These are phyloP conservation scores for Drosophila antonietae DNA, from an alignment of 2,888 invertebrate genomes.

Conservation along the genomic window DNA sequence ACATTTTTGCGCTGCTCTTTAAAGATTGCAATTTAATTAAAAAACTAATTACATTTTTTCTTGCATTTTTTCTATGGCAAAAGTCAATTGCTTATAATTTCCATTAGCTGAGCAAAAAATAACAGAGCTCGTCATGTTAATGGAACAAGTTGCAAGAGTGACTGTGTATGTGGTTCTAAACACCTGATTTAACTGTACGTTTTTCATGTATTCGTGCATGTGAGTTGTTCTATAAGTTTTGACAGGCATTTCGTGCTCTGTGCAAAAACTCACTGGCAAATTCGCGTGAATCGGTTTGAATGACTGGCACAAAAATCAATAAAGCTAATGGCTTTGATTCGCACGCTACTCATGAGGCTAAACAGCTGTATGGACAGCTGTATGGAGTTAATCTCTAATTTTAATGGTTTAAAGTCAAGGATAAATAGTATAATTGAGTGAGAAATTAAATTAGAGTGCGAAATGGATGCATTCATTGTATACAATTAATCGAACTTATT, in stretches of 20 bases:
- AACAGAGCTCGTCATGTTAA: conserved; percentile 27
- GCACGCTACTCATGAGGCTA: conserved; percentile 43
- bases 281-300: conserved; percentile 55
- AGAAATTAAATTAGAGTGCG: not conserved
- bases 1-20: conserved; percentile 5
- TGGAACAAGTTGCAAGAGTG: conserved; percentile 37
- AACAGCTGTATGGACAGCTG: too few species aligned
- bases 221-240: conserved; percentile 26
- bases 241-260: conserved; percentile 65
- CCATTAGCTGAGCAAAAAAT: conserved; percentile 24
- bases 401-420: conserved; percentile 3
- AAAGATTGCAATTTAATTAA: conserved; percentile 37
- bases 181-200: conserved; percentile 42
- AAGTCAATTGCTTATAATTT: conserved; percentile 44
- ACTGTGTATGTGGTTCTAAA: conserved; percentile 24
- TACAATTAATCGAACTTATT: not conserved
- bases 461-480: not conserved
- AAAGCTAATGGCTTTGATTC: conserved; percentile 48
- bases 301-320: conserved; percentile 66
- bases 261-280: conserved; percentile 24
- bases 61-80: conserved; percentile 16
- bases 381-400: conserved; percentile 1
- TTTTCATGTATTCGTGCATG: conserved; percentile 7
- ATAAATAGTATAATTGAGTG: not conserved
- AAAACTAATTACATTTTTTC: conserved; percentile 30